Evolutionary conservation across 2,113 vertebrate species (phyloP).

Genomic region (Sciurus niger): DNA sequence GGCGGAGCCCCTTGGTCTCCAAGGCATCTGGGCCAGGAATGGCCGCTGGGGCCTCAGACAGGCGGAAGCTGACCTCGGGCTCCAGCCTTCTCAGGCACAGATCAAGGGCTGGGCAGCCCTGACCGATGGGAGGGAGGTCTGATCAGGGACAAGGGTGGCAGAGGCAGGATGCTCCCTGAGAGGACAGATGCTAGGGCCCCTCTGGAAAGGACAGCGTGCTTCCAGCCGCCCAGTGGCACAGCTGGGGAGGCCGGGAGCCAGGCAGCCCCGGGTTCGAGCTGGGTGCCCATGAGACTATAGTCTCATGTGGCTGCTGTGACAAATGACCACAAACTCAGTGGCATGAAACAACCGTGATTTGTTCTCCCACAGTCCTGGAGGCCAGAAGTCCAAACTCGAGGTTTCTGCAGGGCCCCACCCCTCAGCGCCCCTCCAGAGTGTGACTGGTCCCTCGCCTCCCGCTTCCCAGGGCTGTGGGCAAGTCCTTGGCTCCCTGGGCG

Average conservation of each 20-base stretch:
- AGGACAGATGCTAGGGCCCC: accelerated
- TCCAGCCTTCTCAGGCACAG: too few relatives aligned
- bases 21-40: too few relatives aligned
- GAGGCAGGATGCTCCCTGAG: neutral
- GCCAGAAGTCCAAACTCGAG: neutral
- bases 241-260: too few relatives aligned
- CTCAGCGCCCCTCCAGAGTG: too few relatives aligned
- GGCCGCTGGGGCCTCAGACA: too few relatives aligned
- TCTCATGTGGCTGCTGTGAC: neutral
- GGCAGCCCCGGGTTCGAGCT: too few relatives aligned
- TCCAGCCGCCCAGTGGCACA: neutral
- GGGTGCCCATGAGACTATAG: too few relatives aligned
- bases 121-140: too few relatives aligned
- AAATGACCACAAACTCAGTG: accelerated
- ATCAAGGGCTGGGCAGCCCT: too few relatives aligned
- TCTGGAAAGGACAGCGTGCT: neutral
- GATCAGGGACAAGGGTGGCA: too few relatives aligned
- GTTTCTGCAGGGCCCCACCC: too few relatives aligned
- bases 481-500: neutral
- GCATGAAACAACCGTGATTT: accelerated
- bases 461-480: accelerated
- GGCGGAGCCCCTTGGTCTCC: neutral
- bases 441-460: neutral
- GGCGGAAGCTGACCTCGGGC: too few relatives aligned
- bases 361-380: neutral